Evolutionary conservation across 1,140 invertebrate genomes (phyloP), one percentile per base, ranked within the genome.

Genomic region (Drosophila pruinosa): DNA sequence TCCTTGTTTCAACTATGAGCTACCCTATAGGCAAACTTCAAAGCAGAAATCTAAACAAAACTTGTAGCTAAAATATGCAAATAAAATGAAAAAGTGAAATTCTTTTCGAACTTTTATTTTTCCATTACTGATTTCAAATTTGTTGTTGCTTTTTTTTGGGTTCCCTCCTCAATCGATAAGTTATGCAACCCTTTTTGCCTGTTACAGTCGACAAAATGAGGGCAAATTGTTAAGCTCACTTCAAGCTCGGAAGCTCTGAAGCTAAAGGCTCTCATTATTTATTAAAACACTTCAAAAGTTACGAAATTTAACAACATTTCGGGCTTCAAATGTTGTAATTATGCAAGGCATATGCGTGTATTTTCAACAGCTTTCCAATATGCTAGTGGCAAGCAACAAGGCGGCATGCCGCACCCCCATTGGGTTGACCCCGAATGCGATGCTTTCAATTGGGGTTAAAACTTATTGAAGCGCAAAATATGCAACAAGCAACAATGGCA

Each of bases 201-300:
- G n/a, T n/a, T 6, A 21, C n/a, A 8, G 19, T 14, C 17, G 28
- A 36, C 21, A 41, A 72, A 77, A 83, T 68, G 47, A 75, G 75
- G 75, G 54, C 71, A 78, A 83, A 71, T 71, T 71, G 31, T 61
- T 61, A 56, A 82, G 62, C 48, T 50, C 53, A 53, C 59, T 81
- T 74, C 12, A 70, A 52, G 50, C 45, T 14, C 43, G 5, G 21
- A 22, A 12, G 22, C 39, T 34, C n/a, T n/a, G 6, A 34, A 41
- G 31, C 12, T 34, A 34, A 41, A 38, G 34, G 43, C 68, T 47
- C 75, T 86, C 62, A 81, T 88, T 86, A 86, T 75, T 86, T 81
- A 88, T 86, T 81, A 53, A 88, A 81, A 77, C 74, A 78, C 77
- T 85, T 77, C 57, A 59, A 38, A 88, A 85, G 82, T 81, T 78